A percentile compares a stretch with the other conserved stretches of the same genome.
These are phyloP conservation scores for Euplexia lucipara DNA, from an alignment of 2,888 invertebrate genomes.

Conservation along the genomic window DNA sequence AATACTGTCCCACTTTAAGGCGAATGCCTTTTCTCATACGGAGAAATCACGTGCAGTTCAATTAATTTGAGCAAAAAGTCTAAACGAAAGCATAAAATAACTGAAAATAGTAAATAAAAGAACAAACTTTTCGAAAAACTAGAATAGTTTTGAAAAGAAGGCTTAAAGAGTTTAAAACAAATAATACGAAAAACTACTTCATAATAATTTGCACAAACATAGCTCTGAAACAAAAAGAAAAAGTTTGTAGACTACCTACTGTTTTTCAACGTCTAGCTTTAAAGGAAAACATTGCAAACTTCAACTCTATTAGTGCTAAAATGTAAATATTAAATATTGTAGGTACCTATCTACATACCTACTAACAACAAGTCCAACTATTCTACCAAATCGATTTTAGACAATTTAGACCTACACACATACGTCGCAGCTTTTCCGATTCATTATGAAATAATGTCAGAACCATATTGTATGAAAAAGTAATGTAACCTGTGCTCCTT, in stretches of 20 bases:
- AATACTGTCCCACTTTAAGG: too few species aligned
- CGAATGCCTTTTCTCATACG: too few species aligned
- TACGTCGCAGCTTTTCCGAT: too few species aligned
- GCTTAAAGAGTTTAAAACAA: slow-evolving; percentile 1
- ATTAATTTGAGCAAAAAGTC: too few species aligned
- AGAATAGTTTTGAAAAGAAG: not conserved
- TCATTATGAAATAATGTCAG: too few species aligned
- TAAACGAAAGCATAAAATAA: not conserved
- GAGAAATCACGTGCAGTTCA: too few species aligned
- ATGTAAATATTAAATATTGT: not conserved
- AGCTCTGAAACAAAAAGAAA: slow-evolving; percentile 17
- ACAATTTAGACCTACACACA: too few species aligned
- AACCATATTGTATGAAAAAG: too few species aligned
- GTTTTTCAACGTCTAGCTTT: slow-evolving; percentile 17
- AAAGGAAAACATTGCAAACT: slow-evolving; percentile 15
- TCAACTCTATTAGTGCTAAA: slow-evolving; percentile 9
- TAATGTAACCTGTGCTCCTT: too few species aligned
- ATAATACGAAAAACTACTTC: slow-evolving; percentile 16
- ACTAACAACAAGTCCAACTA: not conserved
- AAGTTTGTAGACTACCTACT: slow-evolving; percentile 36
- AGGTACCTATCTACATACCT: not conserved
- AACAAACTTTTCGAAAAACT: not conserved
- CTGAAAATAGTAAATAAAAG: not conserved
- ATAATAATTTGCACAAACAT: slow-evolving; percentile 26
- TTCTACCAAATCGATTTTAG: not conserved